Conservation (phyloP, 2,113 vertebrate genomes). For the Pelodiscus sinensis region DNA sequence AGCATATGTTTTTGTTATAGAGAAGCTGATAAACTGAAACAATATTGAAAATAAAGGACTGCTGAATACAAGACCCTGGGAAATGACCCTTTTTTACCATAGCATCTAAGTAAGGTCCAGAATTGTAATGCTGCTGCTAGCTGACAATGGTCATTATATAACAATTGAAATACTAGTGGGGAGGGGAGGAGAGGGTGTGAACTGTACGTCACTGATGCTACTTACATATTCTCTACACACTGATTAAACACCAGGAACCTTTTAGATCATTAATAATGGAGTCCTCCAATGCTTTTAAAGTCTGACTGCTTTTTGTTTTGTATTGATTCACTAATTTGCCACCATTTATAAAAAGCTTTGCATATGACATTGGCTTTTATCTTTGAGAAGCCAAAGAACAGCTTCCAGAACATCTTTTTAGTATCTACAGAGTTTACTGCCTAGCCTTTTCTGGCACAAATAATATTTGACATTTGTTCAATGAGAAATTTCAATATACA, state of each 20-base stretch:
- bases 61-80: not conserved
- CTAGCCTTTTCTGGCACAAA: slow-evolving; percentile 1
- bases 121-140: not conserved
- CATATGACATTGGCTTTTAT: not conserved
- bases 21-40: not conserved
- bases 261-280: not conserved
- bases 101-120: not conserved
- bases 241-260: not conserved
- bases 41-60: not conserved
- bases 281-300: not conserved
- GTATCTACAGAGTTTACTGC: not conserved
- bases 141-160: not conserved
- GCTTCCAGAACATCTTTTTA: slow-evolving; percentile 11
- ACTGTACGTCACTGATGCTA: not conserved
- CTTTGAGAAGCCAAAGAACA: slow-evolving; percentile 26
- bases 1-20: rapidly evolving
- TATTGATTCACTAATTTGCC: not conserved
- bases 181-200: not conserved
- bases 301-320: not conserved
- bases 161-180: not conserved
- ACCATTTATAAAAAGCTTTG: slow-evolving; percentile 7
- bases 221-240: not conserved
- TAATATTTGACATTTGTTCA: slow-evolving; percentile 15
- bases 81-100: not conserved
- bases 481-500: slow-evolving; percentile 15